These are phyloP conservation scores for Apteryx owenii DNA, from an alignment of 2,113 vertebrate genomes.

Conservation along the genomic window DNA sequence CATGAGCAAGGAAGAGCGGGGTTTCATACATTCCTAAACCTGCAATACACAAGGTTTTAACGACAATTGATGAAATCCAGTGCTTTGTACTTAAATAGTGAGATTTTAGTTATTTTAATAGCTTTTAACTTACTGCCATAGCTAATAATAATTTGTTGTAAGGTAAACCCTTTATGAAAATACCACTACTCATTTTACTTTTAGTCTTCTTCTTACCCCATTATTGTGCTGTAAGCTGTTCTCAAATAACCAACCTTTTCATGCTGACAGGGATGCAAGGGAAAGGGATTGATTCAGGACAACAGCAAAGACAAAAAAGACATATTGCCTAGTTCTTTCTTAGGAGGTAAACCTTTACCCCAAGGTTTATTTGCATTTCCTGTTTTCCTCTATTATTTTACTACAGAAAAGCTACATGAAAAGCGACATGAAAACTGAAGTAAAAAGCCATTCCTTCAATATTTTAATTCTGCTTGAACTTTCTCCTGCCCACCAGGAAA, in stretches of 20 bases:
- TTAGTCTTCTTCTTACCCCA: not conserved
- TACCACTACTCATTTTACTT: not conserved
- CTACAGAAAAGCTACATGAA: not conserved
- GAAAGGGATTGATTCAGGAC: not conserved
- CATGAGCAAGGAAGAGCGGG: conserved; percentile 88
- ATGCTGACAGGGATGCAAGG: rapidly evolving
- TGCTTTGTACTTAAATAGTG: not conserved
- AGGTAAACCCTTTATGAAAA: not conserved
- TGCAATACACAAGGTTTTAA: conserved; percentile 58
- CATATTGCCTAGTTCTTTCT: not conserved
- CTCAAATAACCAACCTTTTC: not conserved
- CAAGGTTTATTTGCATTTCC: not conserved
- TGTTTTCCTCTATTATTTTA: not conserved
- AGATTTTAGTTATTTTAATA: not conserved
- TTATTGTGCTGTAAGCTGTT: not conserved
- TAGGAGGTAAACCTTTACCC: not conserved
- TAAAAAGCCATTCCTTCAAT: not conserved
- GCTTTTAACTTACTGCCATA: not conserved
- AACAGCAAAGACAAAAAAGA: not conserved
- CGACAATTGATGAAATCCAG: not conserved
- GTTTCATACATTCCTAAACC: conserved; percentile 95
- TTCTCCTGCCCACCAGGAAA: not conserved
- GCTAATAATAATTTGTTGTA: not conserved
- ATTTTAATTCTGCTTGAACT: not conserved
- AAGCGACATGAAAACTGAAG: not conserved